These are phyloP conservation scores for Calonectris borealis DNA, from an alignment of 2,113 vertebrate species.

Conservation along the genomic window DNA sequence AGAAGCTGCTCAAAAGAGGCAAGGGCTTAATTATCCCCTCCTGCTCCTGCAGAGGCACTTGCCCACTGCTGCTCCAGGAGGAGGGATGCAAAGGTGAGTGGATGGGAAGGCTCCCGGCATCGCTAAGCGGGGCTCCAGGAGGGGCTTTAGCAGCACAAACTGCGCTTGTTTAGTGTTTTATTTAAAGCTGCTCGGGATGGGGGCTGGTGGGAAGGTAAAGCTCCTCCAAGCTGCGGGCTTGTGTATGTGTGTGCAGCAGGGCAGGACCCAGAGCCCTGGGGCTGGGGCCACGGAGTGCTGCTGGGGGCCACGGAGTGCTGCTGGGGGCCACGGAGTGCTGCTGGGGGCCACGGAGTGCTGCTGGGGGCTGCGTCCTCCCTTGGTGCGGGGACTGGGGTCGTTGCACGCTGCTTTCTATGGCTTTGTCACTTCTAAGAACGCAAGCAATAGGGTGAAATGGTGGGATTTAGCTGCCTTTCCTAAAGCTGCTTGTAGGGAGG, in stretches of 20 bases:
- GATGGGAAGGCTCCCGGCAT: accelerated
- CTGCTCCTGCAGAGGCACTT: accelerated
- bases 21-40: neutral
- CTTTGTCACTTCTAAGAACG: accelerated
- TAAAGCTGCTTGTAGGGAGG: neutral
- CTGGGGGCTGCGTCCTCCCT: too few species aligned
- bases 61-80: neutral
- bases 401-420: accelerated
- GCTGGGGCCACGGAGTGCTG: accelerated
- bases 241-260: accelerated
- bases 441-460: accelerated
- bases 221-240: accelerated
- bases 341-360: accelerated
- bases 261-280: neutral
- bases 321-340: accelerated
- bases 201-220: neutral
- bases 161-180: accelerated
- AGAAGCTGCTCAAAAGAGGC: neutral
- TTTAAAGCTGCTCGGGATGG: accelerated
- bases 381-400: accelerated
- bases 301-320: accelerated
- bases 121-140: neutral
- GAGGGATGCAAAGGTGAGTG: neutral
- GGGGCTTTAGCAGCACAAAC: neutral
- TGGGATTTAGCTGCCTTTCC: accelerated